Evolutionary conservation across 2,888 invertebrate genomes (phyloP).

Genomic region (Ptilodon capucinus): DNA sequence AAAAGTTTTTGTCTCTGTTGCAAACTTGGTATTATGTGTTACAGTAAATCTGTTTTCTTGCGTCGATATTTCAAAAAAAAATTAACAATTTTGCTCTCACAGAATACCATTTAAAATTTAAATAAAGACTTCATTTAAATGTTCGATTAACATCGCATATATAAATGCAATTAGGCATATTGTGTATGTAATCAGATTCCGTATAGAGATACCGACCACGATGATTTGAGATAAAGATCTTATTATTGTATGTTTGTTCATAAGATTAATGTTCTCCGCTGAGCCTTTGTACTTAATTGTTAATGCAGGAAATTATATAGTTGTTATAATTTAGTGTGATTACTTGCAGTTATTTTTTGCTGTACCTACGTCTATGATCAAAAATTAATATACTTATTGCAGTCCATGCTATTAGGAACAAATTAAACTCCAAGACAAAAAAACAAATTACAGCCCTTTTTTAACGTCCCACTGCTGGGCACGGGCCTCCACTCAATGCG

Average conservation of each 20-base stretch:
- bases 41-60: too few relatives aligned
- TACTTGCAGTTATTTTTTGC: background rate
- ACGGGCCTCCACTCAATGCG: too few relatives aligned
- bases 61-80: too few relatives aligned
- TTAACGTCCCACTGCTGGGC: too few relatives aligned
- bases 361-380: too few relatives aligned
- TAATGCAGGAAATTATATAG: conserved; percentile 5
- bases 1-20: too few relatives aligned
- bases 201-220: conserved; percentile 40
- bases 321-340: background rate
- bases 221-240: conserved; percentile 58
- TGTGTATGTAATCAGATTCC: conserved; percentile 55
- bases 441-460: too few relatives aligned
- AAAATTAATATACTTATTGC: too few relatives aligned
- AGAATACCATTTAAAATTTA: conserved; percentile 10
- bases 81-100: too few relatives aligned
- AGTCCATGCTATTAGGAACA: too few relatives aligned
- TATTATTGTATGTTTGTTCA: conserved; percentile 53
- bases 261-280: conserved; percentile 50
- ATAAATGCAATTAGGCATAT: conserved; percentile 36
- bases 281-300: conserved; percentile 26
- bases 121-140: conserved; percentile 1
- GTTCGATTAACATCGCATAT: conserved; percentile 7
- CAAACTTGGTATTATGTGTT: too few relatives aligned
- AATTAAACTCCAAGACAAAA: too few relatives aligned